A percentile compares a stretch with the other conserved stretches of the same genome.
Evolutionary conservation across 2,797 vertebrate species (phyloP).

Genomic region (Sebastes diaconus): DNA sequence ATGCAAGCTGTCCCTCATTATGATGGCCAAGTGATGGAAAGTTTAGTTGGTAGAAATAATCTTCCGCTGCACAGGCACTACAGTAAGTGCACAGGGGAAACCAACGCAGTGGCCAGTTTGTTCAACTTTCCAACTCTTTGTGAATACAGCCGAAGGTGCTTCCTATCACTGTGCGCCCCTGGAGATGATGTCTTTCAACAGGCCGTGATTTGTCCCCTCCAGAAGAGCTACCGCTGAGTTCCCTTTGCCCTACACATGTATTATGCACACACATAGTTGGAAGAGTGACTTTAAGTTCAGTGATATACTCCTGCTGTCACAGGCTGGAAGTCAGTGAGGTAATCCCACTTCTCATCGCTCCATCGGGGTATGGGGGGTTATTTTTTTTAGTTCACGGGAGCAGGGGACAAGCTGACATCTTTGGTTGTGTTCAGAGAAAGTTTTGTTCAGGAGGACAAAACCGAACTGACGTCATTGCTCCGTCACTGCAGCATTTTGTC

Average conservation of each 20-base stretch:
- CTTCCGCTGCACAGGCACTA: neutral
- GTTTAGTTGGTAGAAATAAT: conserved; percentile 2
- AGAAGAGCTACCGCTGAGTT: conserved; percentile 31
- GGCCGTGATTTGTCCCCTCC: conserved; percentile 46
- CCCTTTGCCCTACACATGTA: conserved; percentile 28
- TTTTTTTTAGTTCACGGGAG: conserved; percentile 35
- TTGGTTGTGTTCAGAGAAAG: conserved; percentile 4
- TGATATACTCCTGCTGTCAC: conserved; percentile 46
- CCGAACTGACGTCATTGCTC: neutral
- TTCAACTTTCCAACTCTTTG: conserved; percentile 35
- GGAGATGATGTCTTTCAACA: conserved; percentile 45
- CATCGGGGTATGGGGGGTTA: neutral
- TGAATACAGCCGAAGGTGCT: conserved; percentile 25
- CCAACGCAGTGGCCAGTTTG: neutral
- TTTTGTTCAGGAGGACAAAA: conserved; percentile 28
- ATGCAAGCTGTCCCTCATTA: conserved; percentile 4
- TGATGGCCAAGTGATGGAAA: conserved; percentile 10
- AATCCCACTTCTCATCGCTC: conserved; percentile 31
- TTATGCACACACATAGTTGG: conserved; percentile 47
- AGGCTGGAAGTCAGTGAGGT: conserved; percentile 31
- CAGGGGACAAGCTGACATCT: conserved; percentile 43
- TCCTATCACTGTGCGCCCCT: conserved; percentile 20
- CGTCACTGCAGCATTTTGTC: neutral
- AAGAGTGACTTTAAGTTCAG: conserved; percentile 42
- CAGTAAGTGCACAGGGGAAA: conserved; percentile 3